phyloP scores from a whole-genome alignment of 2,113 vertebrate species.

The Osmerus mordax region DNA sequence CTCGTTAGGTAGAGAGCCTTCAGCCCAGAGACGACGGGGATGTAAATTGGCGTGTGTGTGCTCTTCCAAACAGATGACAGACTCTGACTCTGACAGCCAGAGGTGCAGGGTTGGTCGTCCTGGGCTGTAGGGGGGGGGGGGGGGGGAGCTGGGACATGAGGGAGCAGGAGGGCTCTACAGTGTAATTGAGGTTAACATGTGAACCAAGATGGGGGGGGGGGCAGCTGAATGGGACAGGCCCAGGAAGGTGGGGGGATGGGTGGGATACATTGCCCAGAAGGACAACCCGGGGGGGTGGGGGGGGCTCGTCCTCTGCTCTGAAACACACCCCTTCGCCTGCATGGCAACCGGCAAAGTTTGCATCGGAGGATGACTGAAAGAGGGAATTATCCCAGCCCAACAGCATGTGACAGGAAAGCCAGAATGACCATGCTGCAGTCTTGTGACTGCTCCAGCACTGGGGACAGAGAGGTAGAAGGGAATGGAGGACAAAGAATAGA shows the following conservation, averaged over 20 bases:
- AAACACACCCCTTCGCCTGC: slow-evolving; percentile 12
- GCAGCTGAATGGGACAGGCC: slow-evolving; percentile 11
- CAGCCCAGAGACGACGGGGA: neutral
- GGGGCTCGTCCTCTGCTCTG: neutral
- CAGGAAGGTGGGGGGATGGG: neutral
- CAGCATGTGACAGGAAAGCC: slow-evolving; percentile 60
- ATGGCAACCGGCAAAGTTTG: slow-evolving; percentile 50
- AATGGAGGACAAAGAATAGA: slow-evolving; percentile 2
- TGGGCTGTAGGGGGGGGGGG: neutral
- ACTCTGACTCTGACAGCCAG: neutral
- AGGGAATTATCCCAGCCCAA: slow-evolving; percentile 47
- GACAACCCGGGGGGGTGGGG: neutral
- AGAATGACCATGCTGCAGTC: slow-evolving; percentile 31
- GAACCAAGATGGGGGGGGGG: slow-evolving; percentile 38
- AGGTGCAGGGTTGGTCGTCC: neutral
- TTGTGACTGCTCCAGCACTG: slow-evolving; percentile 47
- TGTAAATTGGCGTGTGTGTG: slow-evolving; percentile 13
- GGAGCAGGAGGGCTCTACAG: neutral
- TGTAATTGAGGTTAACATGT: slow-evolving; percentile 44
- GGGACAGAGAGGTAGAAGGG: slow-evolving; percentile 20
- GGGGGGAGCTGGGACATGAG: neutral
- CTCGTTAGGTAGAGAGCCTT: neutral
- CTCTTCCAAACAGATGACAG: slow-evolving; percentile 14
- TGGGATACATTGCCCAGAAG: neutral
- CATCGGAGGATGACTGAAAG: slow-evolving; percentile 33